Percentiles rank a stretch among this genome's conserved stretches.
These are phyloP conservation scores for Ictalurus punctatus DNA, from an alignment of 2,113 vertebrate genomes.

Conservation along the genomic window DNA sequence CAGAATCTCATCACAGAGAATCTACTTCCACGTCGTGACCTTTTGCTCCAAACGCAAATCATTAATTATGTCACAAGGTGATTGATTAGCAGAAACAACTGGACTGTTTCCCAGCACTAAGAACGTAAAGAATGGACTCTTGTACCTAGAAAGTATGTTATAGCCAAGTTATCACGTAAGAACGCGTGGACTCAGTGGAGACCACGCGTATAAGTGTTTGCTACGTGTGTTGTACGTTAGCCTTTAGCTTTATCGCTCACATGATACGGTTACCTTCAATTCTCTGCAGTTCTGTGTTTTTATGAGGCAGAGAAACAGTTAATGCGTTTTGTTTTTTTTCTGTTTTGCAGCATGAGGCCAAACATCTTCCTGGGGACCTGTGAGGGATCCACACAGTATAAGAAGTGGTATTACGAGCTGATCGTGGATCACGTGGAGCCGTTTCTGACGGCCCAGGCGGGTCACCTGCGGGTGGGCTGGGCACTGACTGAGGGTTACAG, in stretches of 20 bases:
- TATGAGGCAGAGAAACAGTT: background rate
- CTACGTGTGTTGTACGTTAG: background rate
- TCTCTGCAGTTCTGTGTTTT: background rate
- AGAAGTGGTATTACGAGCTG: conserved; percentile 92
- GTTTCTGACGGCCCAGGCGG: conserved; percentile 80
- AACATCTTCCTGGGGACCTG: conserved; percentile 90
- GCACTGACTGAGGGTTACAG: conserved; percentile 88
- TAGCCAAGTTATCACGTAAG: background rate
- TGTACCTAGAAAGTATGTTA: background rate
- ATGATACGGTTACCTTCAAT: background rate
- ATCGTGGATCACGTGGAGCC: conserved; percentile 85
- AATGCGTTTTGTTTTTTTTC: conserved; percentile 11
- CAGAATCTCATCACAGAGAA: conserved; percentile 96
- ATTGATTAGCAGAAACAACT: background rate
- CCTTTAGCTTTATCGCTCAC: background rate
- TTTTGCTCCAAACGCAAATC: conserved; percentile 87
- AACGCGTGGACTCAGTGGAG: background rate
- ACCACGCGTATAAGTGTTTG: no score
- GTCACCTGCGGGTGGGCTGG: conserved; percentile 88
- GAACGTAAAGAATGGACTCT: background rate
- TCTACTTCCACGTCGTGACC: conserved; percentile 86
- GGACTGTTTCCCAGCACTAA: background rate
- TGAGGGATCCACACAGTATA: conserved; percentile 86
- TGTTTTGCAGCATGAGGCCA: conserved; percentile 83
- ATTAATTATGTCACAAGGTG: conserved; percentile 92